Conservation (phyloP, 2,113 vertebrate genomes). For the Dasyprocta punctata region DNA sequence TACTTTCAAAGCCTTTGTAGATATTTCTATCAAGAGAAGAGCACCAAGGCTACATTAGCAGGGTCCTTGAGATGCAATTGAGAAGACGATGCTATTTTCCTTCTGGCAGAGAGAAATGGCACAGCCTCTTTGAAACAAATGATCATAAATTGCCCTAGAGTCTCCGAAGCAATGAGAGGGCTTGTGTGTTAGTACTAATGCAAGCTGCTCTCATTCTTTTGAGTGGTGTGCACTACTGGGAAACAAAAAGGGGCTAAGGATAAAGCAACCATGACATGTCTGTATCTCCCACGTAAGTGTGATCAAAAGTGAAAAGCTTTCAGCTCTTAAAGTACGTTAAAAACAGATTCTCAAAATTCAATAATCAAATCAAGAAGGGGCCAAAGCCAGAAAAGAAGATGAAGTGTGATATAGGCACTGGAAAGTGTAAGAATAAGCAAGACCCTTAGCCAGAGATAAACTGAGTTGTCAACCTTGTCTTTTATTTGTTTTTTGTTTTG, state of each 20-base stretch:
- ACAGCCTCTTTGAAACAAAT: conserved; percentile 78
- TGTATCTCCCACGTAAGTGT: not conserved
- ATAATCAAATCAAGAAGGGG: conserved; percentile 63
- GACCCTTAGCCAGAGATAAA: not conserved
- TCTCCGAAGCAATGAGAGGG: conserved; percentile 71
- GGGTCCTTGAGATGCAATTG: conserved; percentile 77
- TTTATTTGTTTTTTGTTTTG: not conserved
- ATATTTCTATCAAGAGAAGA: conserved; percentile 71
- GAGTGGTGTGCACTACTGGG: conserved; percentile 39
- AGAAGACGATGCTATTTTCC: conserved; percentile 76
- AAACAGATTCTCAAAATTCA: conserved; percentile 51
- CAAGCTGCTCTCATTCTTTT: conserved; percentile 65
- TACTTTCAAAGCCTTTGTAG: conserved; percentile 75
- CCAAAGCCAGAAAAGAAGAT: conserved; percentile 36
- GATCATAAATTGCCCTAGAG: conserved; percentile 78
- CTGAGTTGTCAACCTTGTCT: not conserved
- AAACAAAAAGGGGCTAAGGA: conserved; percentile 62
- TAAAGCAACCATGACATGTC: conserved; percentile 48
- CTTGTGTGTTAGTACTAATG: conserved; percentile 73
- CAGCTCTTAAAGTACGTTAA: conserved; percentile 47
- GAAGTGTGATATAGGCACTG: conserved; percentile 11
- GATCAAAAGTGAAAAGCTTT: conserved; percentile 60
- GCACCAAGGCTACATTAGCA: conserved; percentile 69
- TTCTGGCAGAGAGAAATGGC: conserved; percentile 75
- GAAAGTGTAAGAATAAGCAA: conserved; percentile 53